Evolutionary conservation across 2,113 vertebrate genomes (phyloP), one percentile per base, ranked within the genome.

Genomic region (Cynocephalus volans): DNA sequence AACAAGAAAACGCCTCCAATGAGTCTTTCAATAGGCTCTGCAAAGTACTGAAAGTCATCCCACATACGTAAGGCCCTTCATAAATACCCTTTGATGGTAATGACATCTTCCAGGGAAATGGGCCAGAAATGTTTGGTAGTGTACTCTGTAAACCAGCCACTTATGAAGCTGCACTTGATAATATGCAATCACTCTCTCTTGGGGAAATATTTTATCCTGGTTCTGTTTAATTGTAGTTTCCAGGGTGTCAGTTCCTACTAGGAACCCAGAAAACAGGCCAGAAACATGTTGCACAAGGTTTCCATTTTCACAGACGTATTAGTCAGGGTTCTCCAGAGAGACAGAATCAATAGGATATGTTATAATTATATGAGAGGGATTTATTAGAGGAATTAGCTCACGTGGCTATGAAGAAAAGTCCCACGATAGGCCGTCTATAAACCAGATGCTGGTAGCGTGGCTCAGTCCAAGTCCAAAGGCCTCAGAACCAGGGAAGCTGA

Each of bases 221-320:
- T 79, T 80, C 8, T 26, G 5, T 60, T 76, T 73, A n/a, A 60
- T 26, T n/a, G 14, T 2, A 10, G 1, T 36, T 64, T 26, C 8
- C 0, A 62, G 50, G 23, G 11, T 67, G 2, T 84, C 4, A 0
- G 11, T 26, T 56, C 50, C 41, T n/a, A 2, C 4, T 21, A 19
- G 19, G 23, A 77, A 45, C 15, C 11, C 45, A 31, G n/a, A 86
- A 23, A 7, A 62, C 31, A 64, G 52, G 54, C 14, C 11, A 52
- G 67, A 64, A 26, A 6, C 23, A 3, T 7, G 2, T 14, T 26
- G 12, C 1, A 56, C 64, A 93, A 77, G 12, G 0, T 8, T 50
- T 60, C 28, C 14, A 11, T 52, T 75, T n/a, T 82, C 41, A n/a
- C 58, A 41, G 41, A 41, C 41, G 4, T 41, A 41, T 41, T 41